phyloP scores from a whole-genome alignment of 1,140 invertebrate genomes.

The Anthonomus grandis region DNA sequence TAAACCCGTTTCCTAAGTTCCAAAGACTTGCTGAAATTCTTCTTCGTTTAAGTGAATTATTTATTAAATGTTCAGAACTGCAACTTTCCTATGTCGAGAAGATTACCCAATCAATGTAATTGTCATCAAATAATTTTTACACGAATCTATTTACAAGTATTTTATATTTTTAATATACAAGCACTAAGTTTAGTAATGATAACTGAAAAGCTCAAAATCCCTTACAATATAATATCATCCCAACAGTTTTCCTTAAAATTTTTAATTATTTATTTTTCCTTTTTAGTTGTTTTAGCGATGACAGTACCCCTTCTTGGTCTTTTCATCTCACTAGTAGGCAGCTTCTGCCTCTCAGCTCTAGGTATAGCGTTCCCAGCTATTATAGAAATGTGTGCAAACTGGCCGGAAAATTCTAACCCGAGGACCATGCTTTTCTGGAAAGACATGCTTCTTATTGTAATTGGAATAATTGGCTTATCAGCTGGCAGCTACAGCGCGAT shows the following conservation, averaged over 20 bases:
- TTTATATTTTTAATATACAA: too few relatives aligned
- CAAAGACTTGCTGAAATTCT: too few relatives aligned
- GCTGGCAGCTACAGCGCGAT: conserved; percentile 47
- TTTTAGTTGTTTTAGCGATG: conserved; percentile 67
- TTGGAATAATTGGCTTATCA: conserved; percentile 54
- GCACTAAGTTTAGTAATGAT: neutral
- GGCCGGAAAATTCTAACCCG: conserved; percentile 51
- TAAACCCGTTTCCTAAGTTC: too few relatives aligned
- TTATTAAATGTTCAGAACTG: too few relatives aligned
- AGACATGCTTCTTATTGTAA: conserved; percentile 54
- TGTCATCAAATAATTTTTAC: too few relatives aligned
- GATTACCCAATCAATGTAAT: too few relatives aligned
- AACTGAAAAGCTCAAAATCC: too few relatives aligned
- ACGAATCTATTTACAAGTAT: too few relatives aligned
- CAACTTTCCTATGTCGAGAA: too few relatives aligned
- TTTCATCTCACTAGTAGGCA: conserved; percentile 82
- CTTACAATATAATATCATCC: too few relatives aligned
- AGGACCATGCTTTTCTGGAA: conserved; percentile 49
- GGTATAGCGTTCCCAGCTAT: conserved; percentile 82
- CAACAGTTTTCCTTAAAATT: too few relatives aligned
- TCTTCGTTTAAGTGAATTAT: too few relatives aligned
- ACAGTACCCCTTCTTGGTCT: conserved; percentile 73
- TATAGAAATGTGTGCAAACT: conserved; percentile 65
- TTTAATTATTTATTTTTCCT: conserved; percentile 9
- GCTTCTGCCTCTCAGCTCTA: conserved; percentile 72